Percentiles rank a stretch among this genome's conserved stretches.
Evolutionary conservation across 2,113 vertebrate genomes (phyloP).

Genomic region (Turnix velox): DNA sequence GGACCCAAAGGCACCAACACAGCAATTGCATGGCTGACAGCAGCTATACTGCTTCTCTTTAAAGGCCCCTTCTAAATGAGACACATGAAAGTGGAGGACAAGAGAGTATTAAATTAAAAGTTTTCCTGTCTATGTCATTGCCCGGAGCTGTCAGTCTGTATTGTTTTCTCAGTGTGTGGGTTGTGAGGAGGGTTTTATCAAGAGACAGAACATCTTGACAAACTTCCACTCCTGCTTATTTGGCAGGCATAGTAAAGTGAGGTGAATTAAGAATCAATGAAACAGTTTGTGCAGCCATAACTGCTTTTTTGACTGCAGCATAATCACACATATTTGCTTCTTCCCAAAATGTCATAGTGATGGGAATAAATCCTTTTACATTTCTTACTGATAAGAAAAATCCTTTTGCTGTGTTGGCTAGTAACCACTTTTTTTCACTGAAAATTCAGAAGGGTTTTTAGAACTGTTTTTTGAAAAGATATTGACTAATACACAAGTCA

Average conservation of each 20-base stretch:
- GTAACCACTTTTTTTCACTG: background rate
- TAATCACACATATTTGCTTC: background rate
- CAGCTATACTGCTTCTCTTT: slow-evolving; percentile 6
- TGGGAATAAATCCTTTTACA: background rate
- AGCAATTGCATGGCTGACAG: slow-evolving; percentile 11
- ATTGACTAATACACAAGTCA: background rate
- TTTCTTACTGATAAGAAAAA: background rate
- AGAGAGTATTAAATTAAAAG: slow-evolving; percentile 30
- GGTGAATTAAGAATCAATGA: slow-evolving; percentile 28
- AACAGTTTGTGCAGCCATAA: background rate
- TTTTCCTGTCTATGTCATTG: slow-evolving; percentile 23
- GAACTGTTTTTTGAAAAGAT: background rate
- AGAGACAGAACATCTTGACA: background rate
- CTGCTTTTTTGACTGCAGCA: background rate
- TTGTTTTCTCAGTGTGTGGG: slow-evolving; percentile 22
- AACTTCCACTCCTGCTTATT: slow-evolving; percentile 6
- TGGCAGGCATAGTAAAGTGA: background rate
- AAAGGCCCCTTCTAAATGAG: slow-evolving; percentile 30
- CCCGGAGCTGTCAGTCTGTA: slow-evolving; percentile 27
- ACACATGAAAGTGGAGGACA: slow-evolving; percentile 30
- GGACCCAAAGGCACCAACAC: slow-evolving; percentile 4
- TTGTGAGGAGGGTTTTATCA: slow-evolving; percentile 10
- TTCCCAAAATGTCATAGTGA: background rate
- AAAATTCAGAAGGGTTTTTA: background rate
- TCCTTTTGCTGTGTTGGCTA: background rate